These are phyloP conservation scores for Nilaparvata lugens DNA, from an alignment of 1,140 invertebrate genomes.

Conservation along the genomic window DNA sequence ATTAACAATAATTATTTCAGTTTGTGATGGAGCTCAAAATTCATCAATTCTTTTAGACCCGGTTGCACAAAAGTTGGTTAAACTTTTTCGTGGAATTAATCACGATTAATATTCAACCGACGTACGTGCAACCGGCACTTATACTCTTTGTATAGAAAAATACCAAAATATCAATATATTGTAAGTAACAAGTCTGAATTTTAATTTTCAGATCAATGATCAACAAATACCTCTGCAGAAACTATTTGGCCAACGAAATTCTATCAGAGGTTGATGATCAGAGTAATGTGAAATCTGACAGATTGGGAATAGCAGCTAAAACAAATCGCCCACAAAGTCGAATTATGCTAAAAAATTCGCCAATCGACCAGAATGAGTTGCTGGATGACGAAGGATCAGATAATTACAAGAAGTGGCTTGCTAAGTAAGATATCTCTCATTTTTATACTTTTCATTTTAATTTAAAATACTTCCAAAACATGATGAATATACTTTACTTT, in stretches of 20 bases:
- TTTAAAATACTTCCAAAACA: too few species aligned
- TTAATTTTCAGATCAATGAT: slow-evolving; percentile 48
- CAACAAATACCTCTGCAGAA: slow-evolving; percentile 61
- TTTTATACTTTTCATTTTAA: not conserved
- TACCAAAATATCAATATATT: too few species aligned
- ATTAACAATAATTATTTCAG: too few species aligned
- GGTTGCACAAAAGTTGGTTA: too few species aligned
- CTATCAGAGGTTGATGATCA: slow-evolving; percentile 41
- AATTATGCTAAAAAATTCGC: not conserved
- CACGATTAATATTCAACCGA: too few species aligned
- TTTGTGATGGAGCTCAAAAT: too few species aligned
- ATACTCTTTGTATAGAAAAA: too few species aligned
- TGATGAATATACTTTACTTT: too few species aligned
- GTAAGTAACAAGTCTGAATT: too few species aligned
- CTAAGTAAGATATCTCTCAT: slow-evolving; percentile 42
- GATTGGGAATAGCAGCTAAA: slow-evolving; percentile 31
- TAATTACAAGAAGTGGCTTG: slow-evolving; percentile 57
- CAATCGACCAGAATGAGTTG: slow-evolving; percentile 40
- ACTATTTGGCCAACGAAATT: slow-evolving; percentile 58
- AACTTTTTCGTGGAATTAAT: too few species aligned
- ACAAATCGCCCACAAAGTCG: slow-evolving; percentile 35
- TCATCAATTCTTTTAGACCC: too few species aligned
- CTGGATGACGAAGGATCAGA: slow-evolving; percentile 53
- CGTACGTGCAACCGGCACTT: too few species aligned
- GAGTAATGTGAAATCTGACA: not conserved